Base-by-base conservation (phyloP, 2,888 invertebrate species). In the Eristalis arbustorum region DNA sequence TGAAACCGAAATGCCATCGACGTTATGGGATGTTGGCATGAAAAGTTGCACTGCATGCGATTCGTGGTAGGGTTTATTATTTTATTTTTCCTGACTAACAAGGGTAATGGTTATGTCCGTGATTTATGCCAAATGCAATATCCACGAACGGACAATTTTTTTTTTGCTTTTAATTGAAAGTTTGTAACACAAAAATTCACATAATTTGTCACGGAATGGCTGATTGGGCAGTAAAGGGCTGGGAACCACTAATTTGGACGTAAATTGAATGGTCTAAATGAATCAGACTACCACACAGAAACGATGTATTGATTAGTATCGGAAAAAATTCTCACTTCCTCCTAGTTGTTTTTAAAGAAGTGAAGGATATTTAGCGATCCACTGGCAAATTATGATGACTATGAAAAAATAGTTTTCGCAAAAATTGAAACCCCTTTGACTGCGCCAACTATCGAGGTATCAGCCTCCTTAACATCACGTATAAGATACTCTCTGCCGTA, bases 21-120 rank as follows among this genome's bases (percentile, higher is more conserved):
- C 28, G 68, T 83, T 79, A 78, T 87, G 87, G 42, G 67, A 78
- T 57, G 71, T 74, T 87, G 28, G 83, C 87, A 74, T 85, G 85
- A 77, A 34, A 72, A 74, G 42, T 40, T 67, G 71, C 34, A 79
- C 1, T 63, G 72, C 84, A 85, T 78, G 85, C 82, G 62, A 77
- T 71, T 57, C 34, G 23, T 34, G 49, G 8, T 18, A 18, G 0
- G 18, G 5, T 49, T 49, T 18, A 6, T 18, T n/a, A 18, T 49
- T 18, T 49, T 49, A 18, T 37, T 34, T 28, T 81, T 71, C 11
- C 25, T 61, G 13, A 40, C 67, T 77, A 82, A 78, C 85, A 74
- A 74, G 82, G 66, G 18, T 71, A 69, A 69, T 62, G 40, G 61
- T 62, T 63, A 66, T 68, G 68, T 81, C 63, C 77, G 71, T 74